phyloP scores from a whole-genome alignment of 2,888 invertebrate species.

The Ischnus inquisitorius region DNA sequence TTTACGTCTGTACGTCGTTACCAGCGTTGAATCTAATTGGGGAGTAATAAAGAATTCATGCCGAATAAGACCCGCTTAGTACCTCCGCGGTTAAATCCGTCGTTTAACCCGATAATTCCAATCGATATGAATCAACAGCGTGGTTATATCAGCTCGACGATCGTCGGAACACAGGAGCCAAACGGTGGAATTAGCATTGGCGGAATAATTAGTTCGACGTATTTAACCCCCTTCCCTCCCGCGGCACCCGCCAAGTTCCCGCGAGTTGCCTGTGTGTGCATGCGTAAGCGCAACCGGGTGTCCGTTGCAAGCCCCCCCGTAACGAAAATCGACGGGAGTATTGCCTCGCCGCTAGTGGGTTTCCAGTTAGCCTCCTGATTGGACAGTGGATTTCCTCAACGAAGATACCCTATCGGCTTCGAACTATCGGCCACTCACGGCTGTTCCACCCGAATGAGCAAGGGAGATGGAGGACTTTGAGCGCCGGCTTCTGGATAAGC shows the following conservation, averaged over 20 bases:
- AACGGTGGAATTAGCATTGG: slow-evolving; percentile 23
- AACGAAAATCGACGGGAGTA: slow-evolving; percentile 39
- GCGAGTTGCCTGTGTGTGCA: slow-evolving; percentile 1
- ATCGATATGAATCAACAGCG: slow-evolving; percentile 1
- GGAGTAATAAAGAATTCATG: background rate
- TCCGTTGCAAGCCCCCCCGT: slow-evolving; percentile 25
- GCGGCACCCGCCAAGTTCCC: no score
- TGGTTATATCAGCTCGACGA: slow-evolving; percentile 21
- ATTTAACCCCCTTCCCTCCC: slow-evolving; percentile 23
- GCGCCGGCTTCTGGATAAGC: slow-evolving; percentile 24
- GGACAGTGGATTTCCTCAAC: slow-evolving; percentile 50
- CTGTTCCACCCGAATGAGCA: background rate
- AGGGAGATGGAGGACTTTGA: slow-evolving; percentile 5
- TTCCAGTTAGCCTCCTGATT: slow-evolving; percentile 47
- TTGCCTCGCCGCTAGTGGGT: slow-evolving; percentile 20
- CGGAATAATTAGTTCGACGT: slow-evolving; percentile 51
- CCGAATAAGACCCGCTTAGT: background rate
- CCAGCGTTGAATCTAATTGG: no score
- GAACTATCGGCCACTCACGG: slow-evolving; percentile 31
- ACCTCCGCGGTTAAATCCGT: background rate
- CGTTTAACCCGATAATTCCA: slow-evolving; percentile 6
- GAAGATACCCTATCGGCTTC: slow-evolving; percentile 42
- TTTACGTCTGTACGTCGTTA: no score
- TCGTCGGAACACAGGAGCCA: slow-evolving; percentile 13
- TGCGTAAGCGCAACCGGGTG: background rate